A percentile compares a stretch with the other conserved stretches of the same genome.
These are phyloP conservation scores for Drosophila peninsularis DNA, from an alignment of 2,888 invertebrate species.

Conservation along the genomic window DNA sequence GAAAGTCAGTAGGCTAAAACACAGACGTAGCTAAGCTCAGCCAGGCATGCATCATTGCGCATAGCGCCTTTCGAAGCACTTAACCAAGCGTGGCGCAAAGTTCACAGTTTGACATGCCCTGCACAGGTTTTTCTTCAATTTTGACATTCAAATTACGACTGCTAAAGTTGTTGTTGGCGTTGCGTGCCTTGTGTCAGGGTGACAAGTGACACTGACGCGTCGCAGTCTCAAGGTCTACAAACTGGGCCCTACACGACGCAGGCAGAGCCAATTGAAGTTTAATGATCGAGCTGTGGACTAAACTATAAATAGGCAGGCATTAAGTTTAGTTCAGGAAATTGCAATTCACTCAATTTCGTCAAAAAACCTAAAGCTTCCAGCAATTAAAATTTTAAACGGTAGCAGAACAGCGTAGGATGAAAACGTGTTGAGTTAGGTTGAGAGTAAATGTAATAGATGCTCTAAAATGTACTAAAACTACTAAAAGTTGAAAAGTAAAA, in stretches of 20 bases:
- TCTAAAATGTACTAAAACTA: neutral
- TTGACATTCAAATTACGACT: constrained; percentile 39
- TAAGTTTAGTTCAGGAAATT: neutral
- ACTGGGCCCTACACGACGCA: constrained; percentile 1
- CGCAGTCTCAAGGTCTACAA: constrained; percentile 42
- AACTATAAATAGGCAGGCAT: neutral
- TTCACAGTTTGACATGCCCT: constrained; percentile 40
- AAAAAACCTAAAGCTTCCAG: neutral
- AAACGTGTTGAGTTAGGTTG: neutral
- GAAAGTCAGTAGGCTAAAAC: constrained; percentile 36
- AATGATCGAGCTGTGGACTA: constrained; percentile 1
- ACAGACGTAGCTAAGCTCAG: constrained; percentile 35
- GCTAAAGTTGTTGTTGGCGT: constrained; percentile 6
- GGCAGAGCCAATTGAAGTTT: constrained; percentile 20
- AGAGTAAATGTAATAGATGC: neutral
- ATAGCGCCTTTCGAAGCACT: constrained; percentile 42
- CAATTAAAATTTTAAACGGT: neutral
- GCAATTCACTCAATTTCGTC: neutral
- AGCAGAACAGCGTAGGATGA: neutral
- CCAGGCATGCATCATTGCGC: constrained; percentile 50
- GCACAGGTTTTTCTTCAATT: constrained; percentile 25
- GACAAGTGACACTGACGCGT: constrained; percentile 45
- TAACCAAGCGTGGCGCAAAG: constrained; percentile 53
- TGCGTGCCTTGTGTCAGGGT: constrained; percentile 59
- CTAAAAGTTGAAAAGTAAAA: too few species aligned